Percentiles rank a stretch among this genome's conserved stretches.
Conservation (phyloP, 1,140 invertebrate species). For the Drosophila aff. region DNA sequence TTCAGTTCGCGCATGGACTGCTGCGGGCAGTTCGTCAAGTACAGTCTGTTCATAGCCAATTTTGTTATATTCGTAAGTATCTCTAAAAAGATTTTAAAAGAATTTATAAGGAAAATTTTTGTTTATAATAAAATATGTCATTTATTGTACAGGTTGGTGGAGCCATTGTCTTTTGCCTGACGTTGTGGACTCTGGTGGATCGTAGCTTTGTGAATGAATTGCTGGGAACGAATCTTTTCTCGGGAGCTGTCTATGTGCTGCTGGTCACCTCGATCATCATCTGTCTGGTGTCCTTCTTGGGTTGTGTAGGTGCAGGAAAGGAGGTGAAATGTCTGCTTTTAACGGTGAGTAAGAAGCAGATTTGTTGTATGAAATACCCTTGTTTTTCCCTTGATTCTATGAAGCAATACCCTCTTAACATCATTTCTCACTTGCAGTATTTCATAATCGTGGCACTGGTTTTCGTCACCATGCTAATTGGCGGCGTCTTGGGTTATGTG, state of each 20-base stretch:
- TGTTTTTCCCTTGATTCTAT: too few relatives aligned
- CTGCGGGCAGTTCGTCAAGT: constrained; percentile 93
- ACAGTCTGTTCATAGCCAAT: constrained; percentile 93
- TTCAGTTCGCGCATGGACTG: constrained; percentile 91
- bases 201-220: constrained; percentile 93
- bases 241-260: constrained; percentile 92
- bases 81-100: background rate
- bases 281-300: constrained; percentile 92
- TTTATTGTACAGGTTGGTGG: constrained; percentile 89
- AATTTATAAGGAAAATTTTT: background rate
- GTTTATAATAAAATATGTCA: background rate
- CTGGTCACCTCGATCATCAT: constrained; percentile 92
- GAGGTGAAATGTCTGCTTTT: constrained; percentile 96
- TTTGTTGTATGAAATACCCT: background rate
- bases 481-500: constrained; percentile 95
- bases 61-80: constrained; percentile 94
- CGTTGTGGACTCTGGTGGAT: constrained; percentile 93
- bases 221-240: constrained; percentile 93
- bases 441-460: constrained; percentile 94
- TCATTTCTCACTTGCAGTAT: constrained; percentile 88
- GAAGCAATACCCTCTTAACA: constrained; percentile 48
- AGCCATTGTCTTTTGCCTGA: constrained; percentile 90
- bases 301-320: constrained; percentile 93
- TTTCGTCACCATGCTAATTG: constrained; percentile 94
- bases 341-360: constrained; percentile 86